A percentile compares a stretch with the other conserved stretches of the same genome.
Conservation (phyloP, 2,113 vertebrate species). For the Diadophis punctatus region DNA sequence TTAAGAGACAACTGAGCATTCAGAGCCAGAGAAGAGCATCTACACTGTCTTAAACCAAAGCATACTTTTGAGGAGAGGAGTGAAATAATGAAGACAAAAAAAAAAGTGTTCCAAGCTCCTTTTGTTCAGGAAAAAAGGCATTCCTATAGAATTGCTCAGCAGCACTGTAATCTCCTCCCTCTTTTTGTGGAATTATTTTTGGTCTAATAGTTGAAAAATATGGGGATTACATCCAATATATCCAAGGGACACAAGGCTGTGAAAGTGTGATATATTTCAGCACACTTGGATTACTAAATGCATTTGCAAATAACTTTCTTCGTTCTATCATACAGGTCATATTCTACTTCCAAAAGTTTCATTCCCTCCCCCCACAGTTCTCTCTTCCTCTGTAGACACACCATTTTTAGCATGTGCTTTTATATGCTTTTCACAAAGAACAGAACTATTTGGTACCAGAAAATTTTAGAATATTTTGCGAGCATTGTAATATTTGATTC, state of each 20-base stretch:
- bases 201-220: not conserved
- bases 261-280: not conserved
- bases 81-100: not conserved
- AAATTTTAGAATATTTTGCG: not conserved
- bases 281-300: not conserved
- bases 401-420: not conserved
- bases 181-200: not conserved
- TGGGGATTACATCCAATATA: not conserved
- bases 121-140: not conserved
- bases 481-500: not conserved
- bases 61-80: not conserved
- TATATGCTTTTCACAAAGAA: not conserved
- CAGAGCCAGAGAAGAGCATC: not conserved
- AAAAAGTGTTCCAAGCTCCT: not conserved
- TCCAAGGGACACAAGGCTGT: not conserved
- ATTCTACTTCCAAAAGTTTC: not conserved
- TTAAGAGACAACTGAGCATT: not conserved
- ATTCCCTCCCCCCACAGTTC: not conserved
- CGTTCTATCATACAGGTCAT: not conserved
- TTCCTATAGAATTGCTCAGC: not conserved
- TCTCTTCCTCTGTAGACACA: not conserved
- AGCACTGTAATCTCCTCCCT: not conserved
- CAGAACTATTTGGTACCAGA: not conserved
- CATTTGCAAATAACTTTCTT: not conserved
- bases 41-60: not conserved